These are phyloP conservation scores for Drosophila carrolli DNA, from an alignment of 1,140 invertebrate species.

Conservation along the genomic window DNA sequence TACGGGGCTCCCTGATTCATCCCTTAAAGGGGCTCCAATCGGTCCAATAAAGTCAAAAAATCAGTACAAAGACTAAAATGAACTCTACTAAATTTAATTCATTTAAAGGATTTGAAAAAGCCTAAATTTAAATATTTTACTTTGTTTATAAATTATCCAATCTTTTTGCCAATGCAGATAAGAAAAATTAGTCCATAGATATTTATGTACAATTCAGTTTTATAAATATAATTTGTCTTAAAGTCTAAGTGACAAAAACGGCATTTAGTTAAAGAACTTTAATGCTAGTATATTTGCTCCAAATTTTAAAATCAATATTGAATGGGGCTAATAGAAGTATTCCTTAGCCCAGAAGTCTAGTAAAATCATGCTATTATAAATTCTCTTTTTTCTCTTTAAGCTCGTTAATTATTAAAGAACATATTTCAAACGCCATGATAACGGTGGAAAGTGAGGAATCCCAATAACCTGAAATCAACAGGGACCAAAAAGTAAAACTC, in stretches of 20 bases:
- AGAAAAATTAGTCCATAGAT: too few relatives aligned
- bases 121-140: too few relatives aligned
- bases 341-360: not conserved
- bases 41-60: not conserved
- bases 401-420: slow-evolving; percentile 16
- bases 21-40: not conserved
- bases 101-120: too few relatives aligned
- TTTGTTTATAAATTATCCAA: too few relatives aligned
- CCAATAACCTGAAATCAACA: slow-evolving; percentile 36
- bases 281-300: too few relatives aligned
- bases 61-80: not conserved
- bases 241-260: too few relatives aligned
- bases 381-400: not conserved
- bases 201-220: too few relatives aligned
- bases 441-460: slow-evolving; percentile 2
- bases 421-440: slow-evolving; percentile 4
- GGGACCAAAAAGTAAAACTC: slow-evolving; percentile 6
- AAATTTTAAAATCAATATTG: not conserved
- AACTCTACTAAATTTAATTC: too few relatives aligned
- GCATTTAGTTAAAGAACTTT: too few relatives aligned
- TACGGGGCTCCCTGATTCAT: not conserved
- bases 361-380: not conserved
- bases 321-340: not conserved
- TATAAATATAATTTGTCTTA: not conserved
- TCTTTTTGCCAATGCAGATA: too few relatives aligned